Evolutionary conservation across 2,888 invertebrate species (phyloP), one percentile per base, ranked within the genome.

Genomic region (Dasysyrphus tricinctus): DNA sequence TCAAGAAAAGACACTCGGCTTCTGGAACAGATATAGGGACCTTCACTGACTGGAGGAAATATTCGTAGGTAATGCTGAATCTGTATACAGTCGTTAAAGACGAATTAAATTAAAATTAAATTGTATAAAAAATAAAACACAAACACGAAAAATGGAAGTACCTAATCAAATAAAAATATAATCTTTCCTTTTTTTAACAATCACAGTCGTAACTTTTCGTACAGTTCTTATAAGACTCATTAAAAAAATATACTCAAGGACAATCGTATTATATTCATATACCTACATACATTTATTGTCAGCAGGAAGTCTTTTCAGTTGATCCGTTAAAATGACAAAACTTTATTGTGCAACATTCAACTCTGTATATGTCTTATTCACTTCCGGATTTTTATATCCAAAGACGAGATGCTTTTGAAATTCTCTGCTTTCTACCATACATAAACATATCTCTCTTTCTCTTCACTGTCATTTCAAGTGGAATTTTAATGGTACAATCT

Each of bases 321-420:
- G 54, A 69, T 69, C 16, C 37, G 1, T 54, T 42, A 6, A 4
- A 54, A 69, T 54, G 69, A 39, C 37, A n/a, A 39, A 37, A 37
- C 0, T 61, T 61, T 42, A 61, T 47, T 69, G 29, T 69, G 39
- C 51, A 54, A 42, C 14, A 54, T 29, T 24, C 34, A 14, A 37
- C 19, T 67, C 1, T 47, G 51, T 51, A 11, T 49, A 37, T 34
- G 16, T 32, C 12, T 59, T 44, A 65, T 34, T 67, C 34, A 67
- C 24, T 49, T 67, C 67, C 67, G 19, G 49, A 49, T 67, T 34
- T 57, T 57, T 19, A 16, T 24, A 44, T 32, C n/a, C 24, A 69
- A 65, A 84, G 2, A 24, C 24, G 69, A 57, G 49, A 83, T 75
- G 56, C 79, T 56, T 70, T 63, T 5, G 70, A 24, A 73, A 79